A percentile compares a stretch with the other conserved stretches of the same genome.
phyloP scores from a whole-genome alignment of 2,888 invertebrate genomes.

The Caenorhabditis imperialis region DNA sequence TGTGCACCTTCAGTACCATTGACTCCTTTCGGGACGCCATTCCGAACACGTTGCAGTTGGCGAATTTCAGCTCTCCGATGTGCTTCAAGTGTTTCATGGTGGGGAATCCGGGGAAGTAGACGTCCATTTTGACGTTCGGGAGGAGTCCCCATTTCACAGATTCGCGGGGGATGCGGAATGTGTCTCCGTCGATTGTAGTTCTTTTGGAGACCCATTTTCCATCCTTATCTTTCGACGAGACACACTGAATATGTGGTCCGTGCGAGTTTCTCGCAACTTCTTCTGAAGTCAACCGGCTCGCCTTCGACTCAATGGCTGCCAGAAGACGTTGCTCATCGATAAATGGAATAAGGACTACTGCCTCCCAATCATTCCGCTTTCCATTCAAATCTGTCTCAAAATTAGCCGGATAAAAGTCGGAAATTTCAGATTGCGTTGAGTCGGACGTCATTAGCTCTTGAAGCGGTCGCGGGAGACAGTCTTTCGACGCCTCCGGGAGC shows the following conservation, averaged over 20 bases:
- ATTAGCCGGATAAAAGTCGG: slow-evolving; percentile 90
- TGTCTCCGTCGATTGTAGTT: slow-evolving; percentile 75
- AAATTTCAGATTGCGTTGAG: slow-evolving; percentile 85
- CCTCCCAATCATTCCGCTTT: slow-evolving; percentile 96
- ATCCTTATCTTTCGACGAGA: neutral
- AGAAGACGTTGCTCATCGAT: slow-evolving; percentile 88
- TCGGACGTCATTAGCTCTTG: slow-evolving; percentile 84
- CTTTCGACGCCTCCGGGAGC: slow-evolving; percentile 88
- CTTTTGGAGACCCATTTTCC: slow-evolving; percentile 68
- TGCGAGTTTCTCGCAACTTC: slow-evolving; percentile 87
- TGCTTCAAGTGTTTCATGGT: slow-evolving; percentile 89
- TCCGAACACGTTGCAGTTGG: slow-evolving; percentile 90
- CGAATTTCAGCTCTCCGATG: slow-evolving; percentile 81
- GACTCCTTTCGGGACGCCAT: slow-evolving; percentile 87
- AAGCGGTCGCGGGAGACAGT: slow-evolving; percentile 83
- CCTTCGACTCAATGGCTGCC: slow-evolving; percentile 80
- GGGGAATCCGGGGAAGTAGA: slow-evolving; percentile 92
- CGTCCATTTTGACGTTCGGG: slow-evolving; percentile 83
- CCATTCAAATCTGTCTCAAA: slow-evolving; percentile 96
- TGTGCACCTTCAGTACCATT: slow-evolving; percentile 80
- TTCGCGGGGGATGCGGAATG: slow-evolving; percentile 77
- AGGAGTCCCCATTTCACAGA: slow-evolving; percentile 83
- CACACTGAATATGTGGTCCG: slow-evolving; percentile 85
- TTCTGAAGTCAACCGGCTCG: slow-evolving; percentile 82
- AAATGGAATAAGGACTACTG: slow-evolving; percentile 92